Evolutionary conservation across 1,140 invertebrate species (phyloP).

Genomic region (Cydia amplana): DNA sequence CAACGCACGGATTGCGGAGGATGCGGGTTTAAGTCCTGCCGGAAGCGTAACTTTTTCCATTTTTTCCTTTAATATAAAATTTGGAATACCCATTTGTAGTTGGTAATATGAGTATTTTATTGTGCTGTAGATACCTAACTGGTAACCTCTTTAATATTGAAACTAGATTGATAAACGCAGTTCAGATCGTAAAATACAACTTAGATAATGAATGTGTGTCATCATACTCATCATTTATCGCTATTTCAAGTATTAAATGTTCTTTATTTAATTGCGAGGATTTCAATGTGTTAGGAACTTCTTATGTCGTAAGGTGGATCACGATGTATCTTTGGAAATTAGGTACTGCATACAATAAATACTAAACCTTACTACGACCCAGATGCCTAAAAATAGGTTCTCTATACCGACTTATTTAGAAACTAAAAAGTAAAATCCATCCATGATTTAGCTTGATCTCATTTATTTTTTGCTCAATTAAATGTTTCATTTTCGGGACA

Average conservation of each 20-base stretch:
- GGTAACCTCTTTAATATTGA: neutral
- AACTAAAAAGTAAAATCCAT: neutral
- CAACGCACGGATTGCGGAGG: too few relatives aligned
- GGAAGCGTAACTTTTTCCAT: too few relatives aligned
- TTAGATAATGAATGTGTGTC: neutral
- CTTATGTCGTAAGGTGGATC: neutral
- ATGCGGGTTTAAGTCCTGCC: too few relatives aligned
- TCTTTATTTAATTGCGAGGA: too few relatives aligned
- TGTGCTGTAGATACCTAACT: neutral
- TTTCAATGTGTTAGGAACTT: neutral
- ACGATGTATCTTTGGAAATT: neutral
- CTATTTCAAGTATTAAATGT: neutral
- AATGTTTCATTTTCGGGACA: neutral
- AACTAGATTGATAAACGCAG: neutral
- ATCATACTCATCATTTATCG: neutral
- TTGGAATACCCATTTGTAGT: conserved; percentile 26
- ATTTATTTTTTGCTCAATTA: conserved; percentile 34
- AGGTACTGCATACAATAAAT: neutral
- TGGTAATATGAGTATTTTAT: neutral
- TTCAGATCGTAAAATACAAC: neutral
- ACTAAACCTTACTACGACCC: neutral
- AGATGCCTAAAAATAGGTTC: neutral
- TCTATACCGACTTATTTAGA: neutral
- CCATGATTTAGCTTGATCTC: conserved; percentile 27
- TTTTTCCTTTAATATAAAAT: too few relatives aligned